A percentile compares a stretch with the other conserved stretches of the same genome.
Evolutionary conservation across 2,888 invertebrate species (phyloP).

Genomic region (Rosalia funebris): DNA sequence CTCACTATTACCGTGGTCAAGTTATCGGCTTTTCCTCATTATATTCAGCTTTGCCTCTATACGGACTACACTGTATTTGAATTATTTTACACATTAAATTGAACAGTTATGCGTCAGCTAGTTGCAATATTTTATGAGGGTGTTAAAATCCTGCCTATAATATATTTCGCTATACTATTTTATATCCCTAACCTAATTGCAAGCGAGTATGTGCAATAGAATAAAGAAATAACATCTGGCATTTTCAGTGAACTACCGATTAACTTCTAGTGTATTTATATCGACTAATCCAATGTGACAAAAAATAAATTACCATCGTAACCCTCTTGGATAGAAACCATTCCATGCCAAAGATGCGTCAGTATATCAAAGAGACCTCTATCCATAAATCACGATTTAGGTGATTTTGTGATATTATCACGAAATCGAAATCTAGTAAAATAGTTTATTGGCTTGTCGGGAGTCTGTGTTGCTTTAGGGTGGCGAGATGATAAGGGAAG

Average conservation of each 20-base stretch:
- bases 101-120: no score
- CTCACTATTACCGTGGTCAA: no score
- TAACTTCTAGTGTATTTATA: constrained; percentile 5
- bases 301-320: constrained; percentile 17
- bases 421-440: constrained; percentile 24
- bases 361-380: neutral
- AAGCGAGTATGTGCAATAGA: no score
- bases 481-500: constrained; percentile 13
- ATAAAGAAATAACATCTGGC: constrained; percentile 12
- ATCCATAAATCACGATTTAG: constrained; percentile 23
- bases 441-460: constrained; percentile 11
- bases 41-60: no score
- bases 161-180: no score
- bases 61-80: no score
- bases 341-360: constrained; percentile 6
- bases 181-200: no score
- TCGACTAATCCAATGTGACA: constrained; percentile 25
- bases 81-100: no score
- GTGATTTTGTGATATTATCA: constrained; percentile 21
- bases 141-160: no score
- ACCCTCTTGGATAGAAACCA: constrained; percentile 9
- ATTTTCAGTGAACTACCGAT: constrained; percentile 14
- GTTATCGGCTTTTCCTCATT: no score
- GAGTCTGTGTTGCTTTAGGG: constrained; percentile 12
- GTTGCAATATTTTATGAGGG: no score